Evolutionary conservation across 2,797 vertebrate species (phyloP).

Genomic region (Brachyalestes nurse): DNA sequence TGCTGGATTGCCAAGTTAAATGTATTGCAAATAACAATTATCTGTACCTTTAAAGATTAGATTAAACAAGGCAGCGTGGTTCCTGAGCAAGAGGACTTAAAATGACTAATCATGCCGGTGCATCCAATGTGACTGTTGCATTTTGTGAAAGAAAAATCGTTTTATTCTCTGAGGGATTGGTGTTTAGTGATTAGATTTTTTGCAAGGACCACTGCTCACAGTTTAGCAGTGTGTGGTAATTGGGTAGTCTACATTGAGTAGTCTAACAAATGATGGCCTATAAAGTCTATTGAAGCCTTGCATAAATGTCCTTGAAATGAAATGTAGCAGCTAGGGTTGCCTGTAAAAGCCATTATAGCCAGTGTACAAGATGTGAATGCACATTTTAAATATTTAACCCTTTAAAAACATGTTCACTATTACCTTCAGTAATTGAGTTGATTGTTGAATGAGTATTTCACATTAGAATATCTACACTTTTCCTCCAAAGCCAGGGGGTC

Average conservation of each 20-base stretch:
- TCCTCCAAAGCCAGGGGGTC: background rate
- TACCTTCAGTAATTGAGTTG: background rate
- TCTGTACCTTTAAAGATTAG: background rate
- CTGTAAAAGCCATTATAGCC: background rate
- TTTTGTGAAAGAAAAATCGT: slow-evolving; percentile 5
- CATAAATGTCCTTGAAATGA: slow-evolving; percentile 21
- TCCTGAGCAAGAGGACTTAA: background rate
- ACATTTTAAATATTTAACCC: slow-evolving; percentile 8
- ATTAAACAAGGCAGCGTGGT: background rate
- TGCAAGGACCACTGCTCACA: background rate
- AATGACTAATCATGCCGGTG: slow-evolving; percentile 4
- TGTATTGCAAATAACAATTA: background rate
- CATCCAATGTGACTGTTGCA: background rate
- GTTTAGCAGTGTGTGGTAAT: slow-evolving; percentile 22
- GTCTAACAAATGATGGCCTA: slow-evolving; percentile 26
- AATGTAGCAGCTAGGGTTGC: background rate
- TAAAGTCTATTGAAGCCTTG: background rate
- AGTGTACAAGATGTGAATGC: background rate
- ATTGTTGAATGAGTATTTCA: background rate
- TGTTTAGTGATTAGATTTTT: slow-evolving; percentile 21
- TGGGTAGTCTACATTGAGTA: slow-evolving; percentile 31
- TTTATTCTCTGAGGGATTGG: background rate
- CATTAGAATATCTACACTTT: background rate
- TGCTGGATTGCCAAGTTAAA: background rate
- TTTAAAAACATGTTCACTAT: background rate